Evolutionary conservation across 2,797 vertebrate species (phyloP).

Genomic region (Myotis daubentonii): DNA sequence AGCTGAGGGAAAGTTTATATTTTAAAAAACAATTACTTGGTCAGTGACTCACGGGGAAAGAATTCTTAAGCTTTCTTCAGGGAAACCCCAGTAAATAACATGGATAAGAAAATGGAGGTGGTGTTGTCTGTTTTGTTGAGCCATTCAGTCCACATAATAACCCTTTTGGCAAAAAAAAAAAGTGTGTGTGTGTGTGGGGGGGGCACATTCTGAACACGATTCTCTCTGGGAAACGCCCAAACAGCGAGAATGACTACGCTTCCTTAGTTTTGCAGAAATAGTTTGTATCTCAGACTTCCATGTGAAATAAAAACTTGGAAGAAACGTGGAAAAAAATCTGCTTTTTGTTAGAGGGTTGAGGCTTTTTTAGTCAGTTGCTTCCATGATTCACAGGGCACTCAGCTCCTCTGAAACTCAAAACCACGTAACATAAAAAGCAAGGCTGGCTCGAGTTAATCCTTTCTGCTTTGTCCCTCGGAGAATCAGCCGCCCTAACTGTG

Average conservation of each 20-base stretch:
- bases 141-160: slow-evolving; percentile 79
- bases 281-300: slow-evolving; percentile 65
- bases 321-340: slow-evolving; percentile 61
- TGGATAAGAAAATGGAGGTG: slow-evolving; percentile 83
- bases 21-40: slow-evolving; percentile 84
- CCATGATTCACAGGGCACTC: slow-evolving; percentile 64
- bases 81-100: slow-evolving; percentile 89
- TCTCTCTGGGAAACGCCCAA: slow-evolving; percentile 81
- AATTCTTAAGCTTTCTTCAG: slow-evolving; percentile 87
- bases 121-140: slow-evolving; percentile 80
- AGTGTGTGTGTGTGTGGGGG: too few relatives aligned
- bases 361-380: slow-evolving; percentile 60
- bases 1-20: slow-evolving; percentile 87
- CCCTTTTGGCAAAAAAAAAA: slow-evolving; percentile 74
- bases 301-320: slow-evolving; percentile 72
- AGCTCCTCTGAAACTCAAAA: slow-evolving; percentile 65
- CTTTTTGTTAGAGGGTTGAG: slow-evolving; percentile 66
- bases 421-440: slow-evolving; percentile 68
- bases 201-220: slow-evolving; percentile 65
- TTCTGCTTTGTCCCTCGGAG: slow-evolving; percentile 59
- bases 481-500: not conserved
- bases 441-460: slow-evolving; percentile 66
- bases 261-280: slow-evolving; percentile 61
- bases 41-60: slow-evolving; percentile 86
- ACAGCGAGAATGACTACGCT: slow-evolving; percentile 68